Conservation (phyloP, 2,113 vertebrate species). For the Lucifuga dentata region DNA sequence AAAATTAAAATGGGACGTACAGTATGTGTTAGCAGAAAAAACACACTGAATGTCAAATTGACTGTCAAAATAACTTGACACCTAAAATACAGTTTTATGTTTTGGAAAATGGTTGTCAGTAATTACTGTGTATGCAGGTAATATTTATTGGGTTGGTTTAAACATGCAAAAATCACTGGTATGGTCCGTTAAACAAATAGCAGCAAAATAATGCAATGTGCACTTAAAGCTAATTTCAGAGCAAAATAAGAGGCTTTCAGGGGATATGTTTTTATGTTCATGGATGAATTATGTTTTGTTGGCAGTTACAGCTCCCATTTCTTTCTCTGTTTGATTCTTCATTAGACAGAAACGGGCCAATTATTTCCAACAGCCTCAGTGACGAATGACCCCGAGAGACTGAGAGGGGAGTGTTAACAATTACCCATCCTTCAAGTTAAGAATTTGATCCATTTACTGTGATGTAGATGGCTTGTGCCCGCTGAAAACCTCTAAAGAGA, state of each 20-base stretch:
- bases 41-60: too few species aligned
- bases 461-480: constrained; percentile 24
- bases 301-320: constrained; percentile 8
- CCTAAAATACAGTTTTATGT: too few species aligned
- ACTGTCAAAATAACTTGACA: too few species aligned
- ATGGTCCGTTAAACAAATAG: too few species aligned
- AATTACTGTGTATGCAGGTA: too few species aligned
- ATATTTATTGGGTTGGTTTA: too few species aligned
- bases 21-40: too few species aligned
- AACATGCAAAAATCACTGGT: too few species aligned
- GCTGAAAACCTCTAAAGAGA: constrained; percentile 11
- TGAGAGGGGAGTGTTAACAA: constrained; percentile 42
- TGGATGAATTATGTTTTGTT: constrained; percentile 22
- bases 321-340: constrained; percentile 30
- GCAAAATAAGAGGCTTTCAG: not conserved
- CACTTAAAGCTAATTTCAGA: constrained; percentile 11
- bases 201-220: too few species aligned
- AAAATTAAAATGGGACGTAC: too few species aligned
- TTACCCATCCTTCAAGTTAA: constrained; percentile 53
- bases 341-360: constrained; percentile 57
- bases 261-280: constrained; percentile 9
- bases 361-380: constrained; percentile 63
- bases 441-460: constrained; percentile 56
- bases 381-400: constrained; percentile 54
- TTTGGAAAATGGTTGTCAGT: too few species aligned